phyloP scores from a whole-genome alignment of 2,888 invertebrate species.

The Fabriciana adippe region DNA sequence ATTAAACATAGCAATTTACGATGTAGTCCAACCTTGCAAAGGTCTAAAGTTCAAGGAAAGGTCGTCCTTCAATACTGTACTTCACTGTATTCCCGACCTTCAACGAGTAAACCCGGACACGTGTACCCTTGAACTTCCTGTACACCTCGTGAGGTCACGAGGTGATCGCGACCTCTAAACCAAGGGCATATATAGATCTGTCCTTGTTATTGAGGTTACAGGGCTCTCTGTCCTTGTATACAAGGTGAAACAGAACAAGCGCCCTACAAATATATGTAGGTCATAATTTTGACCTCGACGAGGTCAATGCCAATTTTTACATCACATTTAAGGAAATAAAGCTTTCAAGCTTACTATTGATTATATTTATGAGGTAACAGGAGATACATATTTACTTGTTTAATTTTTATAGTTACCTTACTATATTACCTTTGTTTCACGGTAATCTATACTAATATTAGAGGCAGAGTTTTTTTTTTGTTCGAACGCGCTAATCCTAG shows the following conservation, averaged over 20 bases:
- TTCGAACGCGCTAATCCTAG: too few relatives aligned
- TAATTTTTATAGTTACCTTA: too few relatives aligned
- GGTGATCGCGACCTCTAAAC: background rate
- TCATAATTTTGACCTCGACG: too few relatives aligned
- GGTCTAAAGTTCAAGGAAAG: slow-evolving; percentile 31
- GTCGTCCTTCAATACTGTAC: slow-evolving; percentile 9
- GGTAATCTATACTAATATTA: too few relatives aligned
- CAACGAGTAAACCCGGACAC: slow-evolving; percentile 20
- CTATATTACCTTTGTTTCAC: too few relatives aligned
- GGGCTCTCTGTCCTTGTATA: background rate
- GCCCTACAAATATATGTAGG: too few relatives aligned
- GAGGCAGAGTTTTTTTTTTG: too few relatives aligned
- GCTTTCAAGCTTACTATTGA: too few relatives aligned
- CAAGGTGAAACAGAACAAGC: slow-evolving; percentile 1
- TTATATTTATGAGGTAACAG: too few relatives aligned
- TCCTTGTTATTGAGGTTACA: slow-evolving; percentile 16
- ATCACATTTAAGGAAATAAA: too few relatives aligned
- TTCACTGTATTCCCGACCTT: slow-evolving; percentile 2
- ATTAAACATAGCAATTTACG: background rate
- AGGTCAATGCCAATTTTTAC: too few relatives aligned
- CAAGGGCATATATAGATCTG: slow-evolving; percentile 6
- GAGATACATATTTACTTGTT: too few relatives aligned
- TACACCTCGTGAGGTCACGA: slow-evolving; percentile 13
- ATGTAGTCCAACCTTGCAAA: slow-evolving; percentile 12
- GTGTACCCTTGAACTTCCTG: slow-evolving; percentile 26